Evolutionary conservation across 92 coral and sea anemone genomes (phyloP).

Genomic region (Parazoanthus swiftii): DNA sequence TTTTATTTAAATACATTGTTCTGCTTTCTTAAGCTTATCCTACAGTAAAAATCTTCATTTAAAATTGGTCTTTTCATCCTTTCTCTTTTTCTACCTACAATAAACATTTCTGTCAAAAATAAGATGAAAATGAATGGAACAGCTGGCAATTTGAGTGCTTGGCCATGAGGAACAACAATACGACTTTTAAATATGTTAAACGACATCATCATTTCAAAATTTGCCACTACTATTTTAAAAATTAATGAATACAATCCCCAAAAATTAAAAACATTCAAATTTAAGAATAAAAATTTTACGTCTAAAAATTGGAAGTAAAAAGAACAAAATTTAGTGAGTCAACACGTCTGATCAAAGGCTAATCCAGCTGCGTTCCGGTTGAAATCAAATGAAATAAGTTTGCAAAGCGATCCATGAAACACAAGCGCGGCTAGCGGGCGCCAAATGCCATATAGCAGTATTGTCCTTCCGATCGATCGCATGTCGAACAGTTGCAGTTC

Average conservation of each 20-base stretch:
- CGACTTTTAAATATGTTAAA: background rate
- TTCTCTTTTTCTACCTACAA: background rate
- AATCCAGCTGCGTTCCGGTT: no score
- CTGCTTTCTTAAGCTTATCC: background rate
- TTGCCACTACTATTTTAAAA: conserved; percentile 11
- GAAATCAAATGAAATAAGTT: no score
- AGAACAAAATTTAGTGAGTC: background rate
- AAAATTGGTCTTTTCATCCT: background rate
- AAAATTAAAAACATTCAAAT: background rate
- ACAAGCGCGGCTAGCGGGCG: no score
- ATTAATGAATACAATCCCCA: conserved; percentile 8
- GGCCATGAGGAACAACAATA: background rate
- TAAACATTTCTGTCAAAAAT: conserved; percentile 7
- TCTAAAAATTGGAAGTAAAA: background rate
- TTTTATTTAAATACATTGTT: conserved; percentile 25
- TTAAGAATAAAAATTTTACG: conserved; percentile 3
- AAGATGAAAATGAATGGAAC: conserved; percentile 12
- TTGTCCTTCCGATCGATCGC: no score
- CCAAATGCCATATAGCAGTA: no score
- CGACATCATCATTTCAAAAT: background rate
- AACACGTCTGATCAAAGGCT: conserved; percentile 15
- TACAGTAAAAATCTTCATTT: background rate
- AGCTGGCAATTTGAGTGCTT: conserved; percentile 15
- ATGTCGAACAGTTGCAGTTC: no score
- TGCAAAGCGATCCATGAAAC: no score